Evolutionary conservation across 2,797 vertebrate species (phyloP).

Genomic region (Pitangus sulphuratus): DNA sequence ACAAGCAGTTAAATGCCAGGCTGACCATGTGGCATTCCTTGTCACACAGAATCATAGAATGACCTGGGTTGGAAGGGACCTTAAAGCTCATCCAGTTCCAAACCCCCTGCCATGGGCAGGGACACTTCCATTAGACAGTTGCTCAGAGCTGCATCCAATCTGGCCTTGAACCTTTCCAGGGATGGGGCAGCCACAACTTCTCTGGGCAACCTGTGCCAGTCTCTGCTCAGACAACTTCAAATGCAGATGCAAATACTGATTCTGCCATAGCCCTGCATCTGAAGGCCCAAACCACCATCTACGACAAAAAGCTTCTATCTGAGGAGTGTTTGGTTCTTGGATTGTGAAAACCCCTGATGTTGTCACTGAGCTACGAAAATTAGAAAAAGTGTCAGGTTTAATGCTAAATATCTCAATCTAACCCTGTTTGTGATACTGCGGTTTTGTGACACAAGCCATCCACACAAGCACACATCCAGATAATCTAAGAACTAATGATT

Average conservation of each 20-base stretch:
- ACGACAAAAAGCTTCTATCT: neutral
- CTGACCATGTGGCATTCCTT: neutral
- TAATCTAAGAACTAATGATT: neutral
- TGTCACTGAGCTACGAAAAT: neutral
- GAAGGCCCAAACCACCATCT: neutral
- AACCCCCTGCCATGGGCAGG: neutral
- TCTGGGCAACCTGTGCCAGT: neutral
- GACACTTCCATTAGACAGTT: neutral
- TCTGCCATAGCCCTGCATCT: neutral
- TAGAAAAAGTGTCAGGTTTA: neutral
- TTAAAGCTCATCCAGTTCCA: neutral
- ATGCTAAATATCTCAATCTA: neutral
- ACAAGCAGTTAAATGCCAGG: neutral
- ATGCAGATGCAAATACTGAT: neutral
- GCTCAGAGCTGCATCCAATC: neutral
- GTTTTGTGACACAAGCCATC: neutral
- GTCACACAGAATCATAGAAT: fast-evolving
- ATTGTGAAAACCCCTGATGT: neutral
- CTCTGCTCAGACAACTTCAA: neutral
- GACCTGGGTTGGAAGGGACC: neutral
- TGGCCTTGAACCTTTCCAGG: neutral
- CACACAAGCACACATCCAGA: neutral
- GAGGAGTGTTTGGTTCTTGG: neutral
- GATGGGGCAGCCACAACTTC: neutral
- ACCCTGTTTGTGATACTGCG: neutral